phyloP scores from a whole-genome alignment of 1,140 invertebrate species.

The Myzus persicae region DNA sequence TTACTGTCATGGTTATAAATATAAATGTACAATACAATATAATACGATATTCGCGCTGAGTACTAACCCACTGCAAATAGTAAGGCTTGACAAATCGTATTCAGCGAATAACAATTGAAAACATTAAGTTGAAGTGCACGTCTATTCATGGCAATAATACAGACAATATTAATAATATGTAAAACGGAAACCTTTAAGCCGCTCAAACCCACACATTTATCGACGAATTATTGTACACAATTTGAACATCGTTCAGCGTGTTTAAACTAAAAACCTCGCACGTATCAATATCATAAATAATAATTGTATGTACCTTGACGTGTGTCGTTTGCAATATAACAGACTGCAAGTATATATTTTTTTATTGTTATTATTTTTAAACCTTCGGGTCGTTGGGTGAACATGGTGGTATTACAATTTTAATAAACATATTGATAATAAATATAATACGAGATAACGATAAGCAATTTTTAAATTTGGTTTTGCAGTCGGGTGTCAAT shows the following conservation, averaged over 20 bases:
- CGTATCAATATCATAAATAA: conserved; percentile 1
- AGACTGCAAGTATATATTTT: not conserved
- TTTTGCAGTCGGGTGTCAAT: not conserved
- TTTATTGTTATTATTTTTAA: not conserved
- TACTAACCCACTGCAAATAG: not conserved
- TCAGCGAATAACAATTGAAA: conserved; percentile 4
- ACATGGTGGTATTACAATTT: not conserved
- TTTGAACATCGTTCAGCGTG: not conserved
- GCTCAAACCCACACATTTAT: not conserved
- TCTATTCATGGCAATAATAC: not conserved
- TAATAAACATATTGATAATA: no score
- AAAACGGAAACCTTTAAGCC: not conserved
- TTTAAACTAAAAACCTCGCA: not conserved
- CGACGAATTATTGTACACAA: not conserved
- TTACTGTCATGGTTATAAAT: not conserved
- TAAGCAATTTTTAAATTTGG: not conserved
- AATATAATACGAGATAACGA: no score
- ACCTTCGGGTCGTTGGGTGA: not conserved
- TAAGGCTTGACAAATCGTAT: not conserved
- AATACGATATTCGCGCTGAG: not conserved
- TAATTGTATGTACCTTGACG: not conserved
- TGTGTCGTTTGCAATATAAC: not conserved
- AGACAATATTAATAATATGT: not conserved
- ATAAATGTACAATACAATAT: conserved; percentile 8
- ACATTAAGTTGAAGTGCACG: not conserved